Base-by-base conservation (phyloP, 1,140 invertebrate genomes). In the Matsumurasca onukii region DNA sequence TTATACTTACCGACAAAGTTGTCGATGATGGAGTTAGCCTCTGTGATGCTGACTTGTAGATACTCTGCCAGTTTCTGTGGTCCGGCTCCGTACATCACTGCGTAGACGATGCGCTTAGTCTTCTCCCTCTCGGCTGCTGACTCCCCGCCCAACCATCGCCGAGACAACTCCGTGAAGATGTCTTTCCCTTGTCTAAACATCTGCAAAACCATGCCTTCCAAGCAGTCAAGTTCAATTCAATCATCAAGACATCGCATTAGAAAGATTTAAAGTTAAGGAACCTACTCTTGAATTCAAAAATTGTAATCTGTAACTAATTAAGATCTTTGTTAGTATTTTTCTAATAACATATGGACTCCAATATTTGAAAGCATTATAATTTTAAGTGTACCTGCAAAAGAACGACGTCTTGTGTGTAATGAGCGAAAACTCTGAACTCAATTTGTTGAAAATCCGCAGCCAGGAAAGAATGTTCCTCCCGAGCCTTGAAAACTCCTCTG, bases 61-160 rank as follows among this genome's bases (percentile, higher is more conserved):
- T 85, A 82, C 29, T 85, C 82, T 69, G 80, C 77, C 13, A 87
- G 78, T 70, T 79, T 83, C 31, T 82, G 75, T 22, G 76, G 69
- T 74, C 85, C 85, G 15, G 83, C 85, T 68, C 86, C 86, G 79
- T 87, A 87, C 79, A 86, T 79, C 22, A 84, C 80, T 39, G 84
- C 84, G 76, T 87, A 87, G 62, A 86, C 82, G 13, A 87, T 74
- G 63, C 82, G 80, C 75, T 87, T 86, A 12, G 84, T 86, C 55
- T 82, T 80, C 75, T 85, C 85, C 71, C 86, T 79, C 20, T 86
- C 83, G 24, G 74, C 75, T 73, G 79, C 72, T 51, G 69, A 27
- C 67, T 72, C 1, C 72, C 17, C 69, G 76, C 77, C 64, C 27
- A 83, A 69, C 83, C 84, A 59, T 27, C 25, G 55, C 30, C 24